These are phyloP conservation scores for Parazoanthus atlanticus DNA, from an alignment of 92 coral and sea anemone genomes.

Conservation along the genomic window DNA sequence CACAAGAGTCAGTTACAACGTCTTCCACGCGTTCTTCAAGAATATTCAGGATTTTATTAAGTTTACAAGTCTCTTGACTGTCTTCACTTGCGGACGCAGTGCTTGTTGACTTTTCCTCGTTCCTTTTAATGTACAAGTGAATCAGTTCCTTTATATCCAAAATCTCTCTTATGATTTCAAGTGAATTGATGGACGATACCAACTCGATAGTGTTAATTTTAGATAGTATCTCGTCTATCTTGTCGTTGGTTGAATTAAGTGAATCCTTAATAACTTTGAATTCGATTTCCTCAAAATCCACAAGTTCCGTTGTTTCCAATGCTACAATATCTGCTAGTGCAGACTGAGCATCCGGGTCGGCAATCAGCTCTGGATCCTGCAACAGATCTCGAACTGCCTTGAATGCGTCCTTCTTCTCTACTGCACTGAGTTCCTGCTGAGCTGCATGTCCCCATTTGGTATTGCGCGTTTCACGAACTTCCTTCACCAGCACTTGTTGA, in stretches of 20 bases:
- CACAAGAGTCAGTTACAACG: not conserved
- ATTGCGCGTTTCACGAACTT: constrained; percentile 68
- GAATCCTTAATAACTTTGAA: constrained; percentile 36
- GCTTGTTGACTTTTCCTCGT: not conserved
- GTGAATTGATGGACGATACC: not conserved
- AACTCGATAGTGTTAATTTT: not conserved
- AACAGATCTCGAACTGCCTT: constrained; percentile 56
- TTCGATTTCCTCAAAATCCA: constrained; percentile 55
- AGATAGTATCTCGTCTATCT: constrained; percentile 17
- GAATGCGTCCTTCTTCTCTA: constrained; percentile 72
- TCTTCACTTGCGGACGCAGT: not conserved
- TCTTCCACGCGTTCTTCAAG: not conserved
- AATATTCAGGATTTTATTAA: not conserved
- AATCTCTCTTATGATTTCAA: not conserved
- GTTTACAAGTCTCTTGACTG: not conserved
- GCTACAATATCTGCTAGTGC: constrained; percentile 48
- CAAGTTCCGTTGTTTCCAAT: constrained; percentile 37
- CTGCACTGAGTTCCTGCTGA: constrained; percentile 53
- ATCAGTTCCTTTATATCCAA: not conserved
- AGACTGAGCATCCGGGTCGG: constrained; percentile 55
- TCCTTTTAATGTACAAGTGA: not conserved
- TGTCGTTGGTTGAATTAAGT: constrained; percentile 9
- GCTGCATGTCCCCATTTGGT: constrained; percentile 84
- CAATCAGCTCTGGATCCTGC: constrained; percentile 68
- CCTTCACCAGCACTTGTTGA: constrained; percentile 55